phyloP scores from a whole-genome alignment of 2,113 vertebrate genomes.

The Pteruthius melanotis region DNA sequence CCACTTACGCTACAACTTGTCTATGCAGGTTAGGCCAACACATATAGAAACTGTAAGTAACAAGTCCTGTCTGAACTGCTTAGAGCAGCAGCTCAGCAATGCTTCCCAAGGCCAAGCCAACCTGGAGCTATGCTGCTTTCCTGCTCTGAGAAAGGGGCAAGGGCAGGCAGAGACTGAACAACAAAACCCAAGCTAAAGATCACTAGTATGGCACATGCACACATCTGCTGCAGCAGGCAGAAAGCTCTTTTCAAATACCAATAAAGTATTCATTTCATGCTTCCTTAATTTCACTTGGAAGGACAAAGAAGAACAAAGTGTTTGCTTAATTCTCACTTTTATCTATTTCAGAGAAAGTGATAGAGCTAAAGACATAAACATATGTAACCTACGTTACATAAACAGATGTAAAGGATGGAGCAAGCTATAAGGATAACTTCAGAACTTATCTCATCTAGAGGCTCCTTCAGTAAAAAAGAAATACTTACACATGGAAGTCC shows the following conservation, averaged over 20 bases:
- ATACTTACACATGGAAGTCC: background rate
- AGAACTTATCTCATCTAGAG: background rate
- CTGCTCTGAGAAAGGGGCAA: background rate
- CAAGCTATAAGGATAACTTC: background rate
- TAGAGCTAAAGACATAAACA: background rate
- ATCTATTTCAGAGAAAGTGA: background rate
- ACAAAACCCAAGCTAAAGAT: background rate
- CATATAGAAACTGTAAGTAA: background rate
- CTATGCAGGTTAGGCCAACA: background rate
- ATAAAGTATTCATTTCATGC: background rate
- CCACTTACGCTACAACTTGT: background rate
- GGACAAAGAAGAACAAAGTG: background rate
- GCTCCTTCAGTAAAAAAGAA: background rate
- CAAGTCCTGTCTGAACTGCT: background rate
- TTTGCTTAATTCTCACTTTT: background rate
- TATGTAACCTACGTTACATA: background rate
- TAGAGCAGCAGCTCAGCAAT: background rate
- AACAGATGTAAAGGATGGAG: background rate
- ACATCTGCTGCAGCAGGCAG: background rate
- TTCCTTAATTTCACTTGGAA: background rate
- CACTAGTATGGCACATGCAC: background rate
- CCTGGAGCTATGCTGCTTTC: background rate
- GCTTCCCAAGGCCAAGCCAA: background rate
- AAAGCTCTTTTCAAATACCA: background rate
- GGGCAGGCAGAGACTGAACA: background rate